Base-by-base conservation (phyloP, 37 sponge, comb jelly and placozoan species). In the Axinella damicornis region DNA sequence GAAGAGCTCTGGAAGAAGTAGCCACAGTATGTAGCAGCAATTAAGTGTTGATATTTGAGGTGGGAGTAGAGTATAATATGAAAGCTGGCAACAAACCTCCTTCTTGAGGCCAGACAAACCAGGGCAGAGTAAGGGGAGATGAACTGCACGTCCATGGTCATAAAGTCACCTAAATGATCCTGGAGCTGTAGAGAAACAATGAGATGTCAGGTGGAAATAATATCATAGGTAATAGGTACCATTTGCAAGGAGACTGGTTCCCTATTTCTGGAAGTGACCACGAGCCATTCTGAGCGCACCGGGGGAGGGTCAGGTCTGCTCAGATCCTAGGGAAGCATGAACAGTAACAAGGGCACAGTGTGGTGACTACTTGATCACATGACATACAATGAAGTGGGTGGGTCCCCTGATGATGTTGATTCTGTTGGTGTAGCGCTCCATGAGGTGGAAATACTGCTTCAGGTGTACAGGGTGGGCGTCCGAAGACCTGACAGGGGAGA, bases 381-480 rank as follows among this genome's bases (percentile, higher is more conserved):
- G 17, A 65, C 92, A 55, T 28, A 92, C 93, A 21, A 92, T 39
- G 41, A 62, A 87, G 62, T 79, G 52, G 30, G 91, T 55, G 53
- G 95, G 88, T 39, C 95, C 95, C 57, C 84, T 57, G 32, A 85
- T 79, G 53, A 94, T 57, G 58, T 94, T 87, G 57, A 94, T 54
- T 53, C 69, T 72, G 85, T 94, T 94, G 54, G 31, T 67, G 64
- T 80, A 80, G 15, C 69, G 77, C 40, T 79, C 56, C n/a, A 88
- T 32, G 24, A 74, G 60, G 73, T 60, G 28, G 27, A 94, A 60
- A 72, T 94, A 94, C 33, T 83, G 73, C 1, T 59, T 53, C n/a
- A 90, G 64, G 40, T 77, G 85, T 1, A 87, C 84, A n/a, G 90
- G 88, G 17, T 80, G 78, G 15, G 94, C 83, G 34, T 83, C 69